phyloP scores from a whole-genome alignment of 2,888 invertebrate genomes.

The Phyto melanocephala region DNA sequence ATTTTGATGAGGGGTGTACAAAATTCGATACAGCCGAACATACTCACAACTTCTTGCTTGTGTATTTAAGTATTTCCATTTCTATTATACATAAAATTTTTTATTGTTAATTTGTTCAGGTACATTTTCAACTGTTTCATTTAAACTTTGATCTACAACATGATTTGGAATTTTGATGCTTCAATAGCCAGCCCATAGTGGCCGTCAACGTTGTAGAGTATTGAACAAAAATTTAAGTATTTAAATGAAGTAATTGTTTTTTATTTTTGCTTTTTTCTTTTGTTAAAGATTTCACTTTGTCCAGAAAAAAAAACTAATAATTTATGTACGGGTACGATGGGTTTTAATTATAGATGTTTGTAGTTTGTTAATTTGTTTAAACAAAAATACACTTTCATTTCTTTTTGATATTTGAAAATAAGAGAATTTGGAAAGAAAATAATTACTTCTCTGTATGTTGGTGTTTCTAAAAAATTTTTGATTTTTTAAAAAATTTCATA shows the following conservation, averaged over 20 bases:
- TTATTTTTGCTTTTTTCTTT: neutral
- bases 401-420: neutral
- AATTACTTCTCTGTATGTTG: no score
- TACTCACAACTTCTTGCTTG: constrained; percentile 62
- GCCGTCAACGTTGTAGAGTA: neutral
- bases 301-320: neutral
- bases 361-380: constrained; percentile 6
- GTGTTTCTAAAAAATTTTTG: no score
- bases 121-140: constrained; percentile 19
- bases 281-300: constrained; percentile 48
- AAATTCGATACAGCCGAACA: no score
- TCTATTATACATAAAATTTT: no score
- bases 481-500: no score
- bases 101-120: constrained; percentile 47
- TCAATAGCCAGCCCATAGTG: neutral
- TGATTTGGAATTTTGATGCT: constrained; percentile 40
- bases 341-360: constrained; percentile 16
- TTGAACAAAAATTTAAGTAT: neutral
- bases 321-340: constrained; percentile 10
- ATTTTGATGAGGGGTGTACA: no score
- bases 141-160: constrained; percentile 53
- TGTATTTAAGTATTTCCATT: constrained; percentile 54
- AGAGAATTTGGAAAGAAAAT: no score
- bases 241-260: constrained; percentile 45
- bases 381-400: constrained; percentile 22